Base-by-base conservation (phyloP, 2,888 invertebrate genomes). In the Yponomeuta cagnagella region DNA sequence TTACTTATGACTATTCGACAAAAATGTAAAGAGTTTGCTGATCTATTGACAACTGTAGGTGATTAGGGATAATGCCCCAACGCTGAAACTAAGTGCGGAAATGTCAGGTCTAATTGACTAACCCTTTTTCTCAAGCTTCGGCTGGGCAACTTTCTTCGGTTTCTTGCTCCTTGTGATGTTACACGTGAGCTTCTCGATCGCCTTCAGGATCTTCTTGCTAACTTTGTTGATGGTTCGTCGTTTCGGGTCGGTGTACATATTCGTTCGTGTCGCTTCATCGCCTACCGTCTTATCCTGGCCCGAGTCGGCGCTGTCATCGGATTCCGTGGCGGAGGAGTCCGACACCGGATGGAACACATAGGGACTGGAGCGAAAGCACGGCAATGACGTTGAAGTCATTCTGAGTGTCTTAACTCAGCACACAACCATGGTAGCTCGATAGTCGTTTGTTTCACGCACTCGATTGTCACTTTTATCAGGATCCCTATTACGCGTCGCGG, bases 181-280 rank as follows among this genome's bases (percentile, higher is more conserved):
- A 76, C 92, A 92, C 15, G 92, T 90, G 72, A 92, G 77, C 75
- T 84, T 87, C 74, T 92, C 92, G 68, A 92, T 92, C 63, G 83
- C 91, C 74, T 82, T 89, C 70, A 92, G 77, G 78, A 92, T 90
- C 76, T 92, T 92, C 77, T 88, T 86, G 81, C 92, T 90, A 77
- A 92, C 92, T 87, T 90, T 91, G 79, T 89, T 90, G 80, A 92
- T 90, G 72, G 92, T 91, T 80, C 90, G 86, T 75, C 84, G 79
- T 79, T 90, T 92, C 82, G 90, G 89, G 81, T 92, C 92, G 87
- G 75, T 79, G 77, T 87, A 90, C 77, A 88, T 89, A 12, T 58
- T 58, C 71, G 72, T 72, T 73, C 82, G 85, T 77, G 82, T 84
- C 78, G 83, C 31, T 33, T 43, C 66, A 12, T 33, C 67, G 12